Percentiles rank a stretch among this genome's conserved stretches.
Evolutionary conservation across 2,113 vertebrate genomes (phyloP).

Genomic region (Echinops telfairi): DNA sequence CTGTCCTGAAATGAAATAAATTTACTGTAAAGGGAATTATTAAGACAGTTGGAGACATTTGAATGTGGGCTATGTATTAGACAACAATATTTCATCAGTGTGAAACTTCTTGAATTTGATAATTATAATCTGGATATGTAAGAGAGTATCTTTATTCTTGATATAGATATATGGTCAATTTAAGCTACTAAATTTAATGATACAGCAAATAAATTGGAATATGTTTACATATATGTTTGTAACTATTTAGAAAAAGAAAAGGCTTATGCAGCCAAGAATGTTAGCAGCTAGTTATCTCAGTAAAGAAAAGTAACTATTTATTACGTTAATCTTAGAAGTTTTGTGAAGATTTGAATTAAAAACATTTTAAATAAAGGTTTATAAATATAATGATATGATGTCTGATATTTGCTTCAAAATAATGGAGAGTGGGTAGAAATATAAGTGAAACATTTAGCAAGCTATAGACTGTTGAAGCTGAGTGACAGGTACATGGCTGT

Average conservation of each 20-base stretch:
- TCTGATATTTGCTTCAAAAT: slow-evolving; percentile 44
- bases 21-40: no score
- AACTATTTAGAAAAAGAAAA: slow-evolving; percentile 27
- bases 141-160: slow-evolving; percentile 30
- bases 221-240: slow-evolving; percentile 23
- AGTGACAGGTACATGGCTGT: background rate
- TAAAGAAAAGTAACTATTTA: slow-evolving; percentile 15
- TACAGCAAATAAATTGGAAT: slow-evolving; percentile 19
- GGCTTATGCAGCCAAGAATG: slow-evolving; percentile 19
- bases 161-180: background rate
- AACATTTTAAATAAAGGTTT: slow-evolving; percentile 21
- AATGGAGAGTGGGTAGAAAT: background rate
- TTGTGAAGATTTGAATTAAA: slow-evolving; percentile 15
- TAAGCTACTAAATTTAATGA: background rate
- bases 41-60: background rate
- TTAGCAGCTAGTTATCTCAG: slow-evolving; percentile 21
- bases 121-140: slow-evolving; percentile 26
- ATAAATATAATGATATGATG: slow-evolving; percentile 30
- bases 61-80: slow-evolving; percentile 4
- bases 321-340: slow-evolving; percentile 39
- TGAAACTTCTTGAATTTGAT: slow-evolving; percentile 49
- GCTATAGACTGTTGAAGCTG: slow-evolving; percentile 40
- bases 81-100: background rate
- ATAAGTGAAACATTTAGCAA: slow-evolving; percentile 61
- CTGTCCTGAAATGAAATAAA: no score